phyloP scores from a whole-genome alignment of 2,113 vertebrate species.

The Pungitius pungitius region DNA sequence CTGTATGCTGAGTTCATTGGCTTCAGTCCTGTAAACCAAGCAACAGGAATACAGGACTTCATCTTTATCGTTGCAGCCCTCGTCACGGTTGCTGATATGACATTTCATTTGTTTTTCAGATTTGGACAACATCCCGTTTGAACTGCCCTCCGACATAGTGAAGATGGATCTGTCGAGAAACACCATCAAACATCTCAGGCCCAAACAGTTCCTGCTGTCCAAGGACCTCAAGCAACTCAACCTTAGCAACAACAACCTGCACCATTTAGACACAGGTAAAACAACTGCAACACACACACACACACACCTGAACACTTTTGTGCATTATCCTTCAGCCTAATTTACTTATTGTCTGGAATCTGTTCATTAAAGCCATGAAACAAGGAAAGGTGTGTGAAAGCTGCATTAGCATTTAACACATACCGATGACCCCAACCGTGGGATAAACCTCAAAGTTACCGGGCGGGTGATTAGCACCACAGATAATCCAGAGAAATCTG shows the following conservation, averaged over 20 bases:
- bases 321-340: not conserved
- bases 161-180: conserved; percentile 93
- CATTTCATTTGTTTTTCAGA: conserved; percentile 72
- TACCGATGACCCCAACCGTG: not conserved
- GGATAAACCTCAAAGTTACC: not conserved
- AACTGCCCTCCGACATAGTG: conserved; percentile 89
- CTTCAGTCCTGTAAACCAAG: conserved; percentile 11
- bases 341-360: not conserved
- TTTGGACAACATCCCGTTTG: conserved; percentile 87
- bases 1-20: conserved; percentile 16
- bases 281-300: not conserved
- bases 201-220: conserved; percentile 89
- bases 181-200: conserved; percentile 88
- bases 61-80: not conserved
- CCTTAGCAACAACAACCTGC: conserved; percentile 89
- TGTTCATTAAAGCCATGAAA: not conserved
- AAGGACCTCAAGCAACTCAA: conserved; percentile 92
- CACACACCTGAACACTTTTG: not conserved
- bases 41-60: not conserved
- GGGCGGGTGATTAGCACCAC: not conserved
- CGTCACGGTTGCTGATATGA: not conserved
- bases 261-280: conserved; percentile 89
- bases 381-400: not conserved
- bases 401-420: not conserved
- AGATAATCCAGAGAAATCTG: not conserved